Base-by-base conservation (phyloP, 2,113 vertebrate species). In the Hirundichthys speculiger region DNA sequence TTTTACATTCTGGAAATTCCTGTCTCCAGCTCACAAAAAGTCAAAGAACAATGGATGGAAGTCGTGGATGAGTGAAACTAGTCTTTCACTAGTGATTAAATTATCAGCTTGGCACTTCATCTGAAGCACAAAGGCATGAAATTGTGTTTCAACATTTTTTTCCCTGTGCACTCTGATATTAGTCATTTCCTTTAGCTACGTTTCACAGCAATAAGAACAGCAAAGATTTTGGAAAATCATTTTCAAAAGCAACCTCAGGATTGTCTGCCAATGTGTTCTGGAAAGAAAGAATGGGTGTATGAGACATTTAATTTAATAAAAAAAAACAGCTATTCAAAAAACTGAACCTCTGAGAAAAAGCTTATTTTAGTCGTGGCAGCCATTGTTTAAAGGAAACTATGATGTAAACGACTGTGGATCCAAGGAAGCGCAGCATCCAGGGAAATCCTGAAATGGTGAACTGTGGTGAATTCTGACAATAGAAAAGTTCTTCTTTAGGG, bases 91-190 rank as follows among this genome's bases (percentile, higher is more conserved):
- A 65, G 70, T 83, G 86, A 89, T 86, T 82, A 82, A 89, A 79
- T 86, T 70, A 86, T 86, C 85, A 91, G 77, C 75, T 78, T 61
- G 80, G 70, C 38, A 60, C 79, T 76, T 68, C 72, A 80, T 83
- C 15, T 24, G 64, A 85, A n/a, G 69, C 82, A 79, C 71, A 63
- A 79, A 69, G 75, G 83, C 87, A 85, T 89, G 88, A 92, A 91
- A 92, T 92, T 86, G 74, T 81, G n/a, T n/a, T n/a, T 87, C 85
- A 81, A 87, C 71, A 67, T 85, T 82, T 80, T 84, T 69, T 66
- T 63, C 59, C 34, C 61, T 69, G 71, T 49, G 54, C 63, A 70
- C 57, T 68, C 64, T 72, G 70, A 77, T 78, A 82, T 89, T 72
- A 86, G 76, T 69, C 70, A 79, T 83, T 85, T 86, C 66, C 70